phyloP scores from a whole-genome alignment of 2,888 invertebrate species.

The Calameuta filiformis region DNA sequence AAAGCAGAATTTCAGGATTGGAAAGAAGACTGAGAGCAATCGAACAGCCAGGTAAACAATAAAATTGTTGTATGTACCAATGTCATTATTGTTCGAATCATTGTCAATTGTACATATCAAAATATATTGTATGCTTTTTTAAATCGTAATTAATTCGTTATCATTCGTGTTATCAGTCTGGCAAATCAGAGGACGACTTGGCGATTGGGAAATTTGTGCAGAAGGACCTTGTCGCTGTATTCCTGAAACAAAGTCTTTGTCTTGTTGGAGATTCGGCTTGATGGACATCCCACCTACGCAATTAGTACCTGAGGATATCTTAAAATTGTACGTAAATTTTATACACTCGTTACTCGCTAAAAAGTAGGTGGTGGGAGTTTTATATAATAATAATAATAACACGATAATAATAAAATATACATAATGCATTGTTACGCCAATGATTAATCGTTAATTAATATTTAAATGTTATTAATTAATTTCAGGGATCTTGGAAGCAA shows the following conservation, averaged over 20 bases:
- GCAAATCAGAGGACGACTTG: conserved; percentile 71
- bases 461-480: conserved; percentile 33
- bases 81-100: not conserved
- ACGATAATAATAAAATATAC: too few species aligned
- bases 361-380: too few species aligned
- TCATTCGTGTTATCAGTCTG: conserved; percentile 68
- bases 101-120: not conserved
- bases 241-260: conserved; percentile 73
- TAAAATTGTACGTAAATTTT: conserved; percentile 70
- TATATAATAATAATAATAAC: too few species aligned
- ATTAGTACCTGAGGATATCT: conserved; percentile 73
- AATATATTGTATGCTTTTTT: not conserved
- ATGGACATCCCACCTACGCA: conserved; percentile 72
- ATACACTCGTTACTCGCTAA: too few species aligned
- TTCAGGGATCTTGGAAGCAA: conserved; percentile 81
- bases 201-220: conserved; percentile 72
- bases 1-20: conserved; percentile 61
- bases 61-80: conserved; percentile 9
- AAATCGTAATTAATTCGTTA: not conserved
- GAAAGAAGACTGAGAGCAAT: conserved; percentile 76
- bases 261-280: conserved; percentile 76
- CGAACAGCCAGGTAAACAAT: conserved; percentile 74
- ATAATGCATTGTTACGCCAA: too few species aligned
- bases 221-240: conserved; percentile 75
- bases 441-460: not conserved